These are phyloP conservation scores for Platichthys stellatus DNA, from an alignment of 2,113 vertebrate species.

Conservation along the genomic window DNA sequence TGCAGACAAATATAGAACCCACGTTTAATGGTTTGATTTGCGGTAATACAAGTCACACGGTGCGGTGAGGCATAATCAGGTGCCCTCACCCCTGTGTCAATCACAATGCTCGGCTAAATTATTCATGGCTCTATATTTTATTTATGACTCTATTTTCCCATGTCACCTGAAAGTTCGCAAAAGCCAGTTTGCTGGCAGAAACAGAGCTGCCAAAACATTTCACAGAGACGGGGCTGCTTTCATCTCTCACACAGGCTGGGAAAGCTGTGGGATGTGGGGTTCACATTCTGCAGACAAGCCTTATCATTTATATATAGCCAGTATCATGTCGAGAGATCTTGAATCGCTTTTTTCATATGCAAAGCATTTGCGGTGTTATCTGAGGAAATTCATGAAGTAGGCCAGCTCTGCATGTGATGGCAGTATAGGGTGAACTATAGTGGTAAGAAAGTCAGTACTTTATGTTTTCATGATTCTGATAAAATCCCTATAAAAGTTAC, in stretches of 20 bases:
- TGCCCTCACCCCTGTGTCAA: conserved; percentile 80
- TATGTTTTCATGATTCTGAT: neutral
- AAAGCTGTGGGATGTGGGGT: conserved; percentile 73
- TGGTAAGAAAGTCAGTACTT: neutral
- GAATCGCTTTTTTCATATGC: conserved; percentile 62
- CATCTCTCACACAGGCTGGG: conserved; percentile 78
- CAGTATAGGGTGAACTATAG: conserved; percentile 31
- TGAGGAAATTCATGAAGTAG: conserved; percentile 59
- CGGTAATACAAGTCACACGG: conserved; percentile 78
- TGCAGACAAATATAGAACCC: conserved; percentile 40
- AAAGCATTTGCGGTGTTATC: conserved; percentile 71
- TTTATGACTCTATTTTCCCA: conserved; percentile 84
- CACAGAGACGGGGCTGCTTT: conserved; percentile 77
- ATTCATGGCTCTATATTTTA: conserved; percentile 83
- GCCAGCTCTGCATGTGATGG: conserved; percentile 58
- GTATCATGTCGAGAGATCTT: conserved; percentile 69
- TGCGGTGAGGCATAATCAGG: conserved; percentile 75
- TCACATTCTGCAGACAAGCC: conserved; percentile 75
- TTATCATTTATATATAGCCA: conserved; percentile 81
- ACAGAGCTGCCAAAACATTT: conserved; percentile 78
- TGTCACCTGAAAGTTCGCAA: conserved; percentile 80
- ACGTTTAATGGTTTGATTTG: conserved; percentile 68
- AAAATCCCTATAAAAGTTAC: neutral
- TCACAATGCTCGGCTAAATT: conserved; percentile 82
- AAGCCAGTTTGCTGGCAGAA: conserved; percentile 76